Conservation (phyloP, 2,113 vertebrate species). For the Nothoprocta pentlandii region DNA sequence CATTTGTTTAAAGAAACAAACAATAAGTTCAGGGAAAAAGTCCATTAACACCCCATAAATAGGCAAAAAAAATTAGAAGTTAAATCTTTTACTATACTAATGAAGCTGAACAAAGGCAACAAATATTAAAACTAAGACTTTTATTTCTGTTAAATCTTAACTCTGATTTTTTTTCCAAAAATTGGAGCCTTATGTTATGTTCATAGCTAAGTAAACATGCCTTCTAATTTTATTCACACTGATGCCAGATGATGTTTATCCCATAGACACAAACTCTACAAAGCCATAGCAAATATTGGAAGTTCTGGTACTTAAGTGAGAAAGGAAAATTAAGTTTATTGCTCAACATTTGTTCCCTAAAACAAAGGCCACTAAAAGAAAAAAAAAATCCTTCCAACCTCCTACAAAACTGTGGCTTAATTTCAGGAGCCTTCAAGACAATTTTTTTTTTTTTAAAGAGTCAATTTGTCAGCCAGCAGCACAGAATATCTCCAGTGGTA, state of each 20-base stretch:
- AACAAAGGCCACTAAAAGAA: neutral
- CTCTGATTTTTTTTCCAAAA: neutral
- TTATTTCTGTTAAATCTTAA: neutral
- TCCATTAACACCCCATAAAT: neutral
- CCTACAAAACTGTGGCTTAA: neutral
- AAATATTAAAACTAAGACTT: neutral
- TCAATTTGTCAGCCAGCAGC: neutral
- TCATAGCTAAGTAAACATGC: neutral
- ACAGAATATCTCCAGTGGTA: neutral
- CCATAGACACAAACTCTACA: neutral
- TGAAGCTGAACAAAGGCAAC: neutral
- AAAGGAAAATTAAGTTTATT: conserved; percentile 24
- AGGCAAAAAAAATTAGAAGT: neutral
- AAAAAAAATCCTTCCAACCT: neutral
- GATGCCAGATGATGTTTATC: neutral
- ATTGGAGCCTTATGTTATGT: neutral
- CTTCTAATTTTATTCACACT: neutral
- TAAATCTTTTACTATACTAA: neutral
- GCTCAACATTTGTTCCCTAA: neutral
- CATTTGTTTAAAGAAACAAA: neutral
- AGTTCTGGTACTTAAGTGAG: neutral
- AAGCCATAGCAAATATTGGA: neutral
- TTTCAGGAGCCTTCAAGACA: neutral
- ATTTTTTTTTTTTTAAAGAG: neutral
- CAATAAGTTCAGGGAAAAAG: neutral